These are phyloP conservation scores for Lithosia quadra DNA, from an alignment of 2,888 invertebrate species.

Conservation along the genomic window DNA sequence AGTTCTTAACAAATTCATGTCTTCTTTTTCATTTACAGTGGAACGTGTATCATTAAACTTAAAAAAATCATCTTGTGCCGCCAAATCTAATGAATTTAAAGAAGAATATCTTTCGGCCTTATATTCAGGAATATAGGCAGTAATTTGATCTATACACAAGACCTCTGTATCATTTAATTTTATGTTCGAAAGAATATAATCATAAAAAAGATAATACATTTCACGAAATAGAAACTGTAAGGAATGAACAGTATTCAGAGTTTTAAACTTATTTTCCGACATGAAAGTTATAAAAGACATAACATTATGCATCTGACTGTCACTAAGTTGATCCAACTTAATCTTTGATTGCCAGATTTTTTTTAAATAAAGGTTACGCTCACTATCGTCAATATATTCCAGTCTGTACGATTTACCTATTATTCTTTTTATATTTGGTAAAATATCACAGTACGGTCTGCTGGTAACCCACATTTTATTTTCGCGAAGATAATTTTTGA, in stretches of 20 bases:
- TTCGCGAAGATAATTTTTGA: constrained; percentile 10
- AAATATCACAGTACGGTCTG: constrained; percentile 37
- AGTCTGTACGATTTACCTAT: constrained; percentile 20
- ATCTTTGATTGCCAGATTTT: constrained; percentile 33
- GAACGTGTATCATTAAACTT: background rate
- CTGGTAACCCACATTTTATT: constrained; percentile 42
- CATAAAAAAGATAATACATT: background rate
- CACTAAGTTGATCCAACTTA: constrained; percentile 16
- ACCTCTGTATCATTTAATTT: background rate
- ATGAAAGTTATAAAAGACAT: constrained; percentile 28
- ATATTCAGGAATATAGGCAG: background rate
- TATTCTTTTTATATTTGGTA: constrained; percentile 14
- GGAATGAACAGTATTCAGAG: background rate
- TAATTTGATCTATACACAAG: background rate
- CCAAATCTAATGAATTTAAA: background rate
- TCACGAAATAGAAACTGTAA: background rate
- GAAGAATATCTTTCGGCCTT: background rate
- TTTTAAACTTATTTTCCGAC: background rate
- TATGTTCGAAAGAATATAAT: constrained; percentile 2
- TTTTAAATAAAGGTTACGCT: constrained; percentile 24
- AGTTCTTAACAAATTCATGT: constrained; percentile 13
- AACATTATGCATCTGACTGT: constrained; percentile 24
- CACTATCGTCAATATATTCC: constrained; percentile 18
- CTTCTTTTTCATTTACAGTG: background rate
- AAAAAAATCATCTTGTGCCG: background rate